phyloP scores from a whole-genome alignment of 2,113 vertebrate genomes.

The Lampris incognitus region DNA sequence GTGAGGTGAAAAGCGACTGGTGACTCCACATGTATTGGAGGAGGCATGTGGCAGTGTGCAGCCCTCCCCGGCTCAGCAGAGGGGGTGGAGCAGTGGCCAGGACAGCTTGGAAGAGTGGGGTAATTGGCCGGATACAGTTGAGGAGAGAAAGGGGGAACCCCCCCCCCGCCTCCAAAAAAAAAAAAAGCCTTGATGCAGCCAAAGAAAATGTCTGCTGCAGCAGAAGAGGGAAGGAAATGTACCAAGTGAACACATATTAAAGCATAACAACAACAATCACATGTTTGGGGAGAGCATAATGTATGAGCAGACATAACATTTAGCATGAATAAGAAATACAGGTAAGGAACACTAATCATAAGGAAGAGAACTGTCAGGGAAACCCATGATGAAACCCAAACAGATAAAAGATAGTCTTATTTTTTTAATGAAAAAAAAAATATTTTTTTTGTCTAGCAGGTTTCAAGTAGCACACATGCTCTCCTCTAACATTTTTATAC shows the following conservation, averaged over 20 bases:
- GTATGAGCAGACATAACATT: conserved; percentile 37
- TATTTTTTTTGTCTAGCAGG: conserved; percentile 11
- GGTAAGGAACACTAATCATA: conserved; percentile 34
- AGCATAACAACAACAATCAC: conserved; percentile 35
- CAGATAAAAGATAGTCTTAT: too few relatives aligned
- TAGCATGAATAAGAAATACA: conserved; percentile 41
- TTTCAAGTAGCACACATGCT: not conserved
- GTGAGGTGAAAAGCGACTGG: too few relatives aligned
- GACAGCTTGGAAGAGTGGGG: too few relatives aligned
- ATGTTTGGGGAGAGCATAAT: conserved; percentile 19
- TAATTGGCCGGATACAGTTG: too few relatives aligned
- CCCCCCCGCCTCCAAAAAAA: too few relatives aligned
- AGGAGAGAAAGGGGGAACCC: too few relatives aligned
- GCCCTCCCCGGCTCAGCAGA: too few relatives aligned
- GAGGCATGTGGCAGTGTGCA: too few relatives aligned
- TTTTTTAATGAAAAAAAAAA: not conserved
- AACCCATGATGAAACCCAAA: too few relatives aligned
- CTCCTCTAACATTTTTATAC: not conserved
- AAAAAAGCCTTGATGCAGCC: too few relatives aligned
- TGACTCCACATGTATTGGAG: too few relatives aligned
- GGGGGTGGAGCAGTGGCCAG: too few relatives aligned
- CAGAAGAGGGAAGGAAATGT: conserved; percentile 19
- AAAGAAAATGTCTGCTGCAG: not conserved
- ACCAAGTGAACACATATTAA: conserved; percentile 47
- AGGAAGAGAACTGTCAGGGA: conserved; percentile 26